Conservation (phyloP, 2,888 invertebrate genomes). For the Yponomeuta cagnagella region DNA sequence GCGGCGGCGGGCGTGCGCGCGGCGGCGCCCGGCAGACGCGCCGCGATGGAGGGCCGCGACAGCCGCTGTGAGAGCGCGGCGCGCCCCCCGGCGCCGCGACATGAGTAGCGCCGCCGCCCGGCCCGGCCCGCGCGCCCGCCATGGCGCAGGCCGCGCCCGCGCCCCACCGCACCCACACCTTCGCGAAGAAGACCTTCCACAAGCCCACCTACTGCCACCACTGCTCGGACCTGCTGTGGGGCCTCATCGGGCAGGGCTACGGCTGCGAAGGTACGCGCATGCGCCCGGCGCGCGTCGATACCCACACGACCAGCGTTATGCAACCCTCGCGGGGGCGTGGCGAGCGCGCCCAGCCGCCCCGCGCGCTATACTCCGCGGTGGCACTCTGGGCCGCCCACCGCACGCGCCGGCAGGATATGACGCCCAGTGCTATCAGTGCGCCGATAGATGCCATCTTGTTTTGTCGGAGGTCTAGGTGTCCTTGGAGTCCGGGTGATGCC, state of each 20-base stretch:
- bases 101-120: slow-evolving; percentile 72
- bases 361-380: slow-evolving; percentile 55
- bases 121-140: slow-evolving; percentile 74
- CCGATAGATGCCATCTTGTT: slow-evolving; percentile 4
- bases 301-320: slow-evolving; percentile 16
- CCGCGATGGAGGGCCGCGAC: slow-evolving; percentile 76
- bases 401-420: slow-evolving; percentile 27
- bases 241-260: slow-evolving; percentile 99
- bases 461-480: slow-evolving; percentile 1
- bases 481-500: background rate
- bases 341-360: slow-evolving; percentile 24
- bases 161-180: slow-evolving; percentile 90
- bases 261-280: slow-evolving; percentile 96
- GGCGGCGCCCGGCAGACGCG: slow-evolving; percentile 56
- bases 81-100: slow-evolving; percentile 76
- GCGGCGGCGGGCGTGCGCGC: slow-evolving; percentile 43
- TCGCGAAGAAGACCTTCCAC: slow-evolving; percentile 99
- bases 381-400: slow-evolving; percentile 40
- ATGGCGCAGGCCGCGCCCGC: slow-evolving; percentile 77
- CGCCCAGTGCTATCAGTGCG: background rate
- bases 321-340: slow-evolving; percentile 14
- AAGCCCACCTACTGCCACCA: slow-evolving; percentile 99
- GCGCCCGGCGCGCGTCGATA: slow-evolving; percentile 39
- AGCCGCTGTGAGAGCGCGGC: slow-evolving; percentile 75
- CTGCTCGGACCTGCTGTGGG: slow-evolving; percentile 99